Evolutionary conservation across 2,113 vertebrate genomes (phyloP).

Genomic region (Vanacampus margaritifer): DNA sequence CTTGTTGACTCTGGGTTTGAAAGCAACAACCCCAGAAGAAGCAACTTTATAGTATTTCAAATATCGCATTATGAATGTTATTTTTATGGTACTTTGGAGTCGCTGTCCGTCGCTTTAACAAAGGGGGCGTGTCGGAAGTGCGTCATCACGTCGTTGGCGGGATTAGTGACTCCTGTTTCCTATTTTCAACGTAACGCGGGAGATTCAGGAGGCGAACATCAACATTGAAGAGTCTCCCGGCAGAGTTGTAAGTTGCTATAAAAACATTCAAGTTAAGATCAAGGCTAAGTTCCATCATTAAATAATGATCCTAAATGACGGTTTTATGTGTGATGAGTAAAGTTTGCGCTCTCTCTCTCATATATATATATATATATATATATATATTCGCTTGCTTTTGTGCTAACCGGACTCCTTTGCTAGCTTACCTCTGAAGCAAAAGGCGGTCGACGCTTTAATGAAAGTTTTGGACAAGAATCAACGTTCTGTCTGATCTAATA

Average conservation of each 20-base stretch:
- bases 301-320: not conserved
- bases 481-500: not conserved
- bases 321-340: not conserved
- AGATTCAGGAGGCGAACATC: conserved; percentile 27
- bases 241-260: conserved; percentile 13
- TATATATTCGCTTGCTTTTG: not conserved
- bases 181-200: conserved; percentile 65
- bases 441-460: not conserved
- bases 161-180: conserved; percentile 51
- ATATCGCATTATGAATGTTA: not conserved
- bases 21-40: too few relatives aligned
- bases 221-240: not conserved
- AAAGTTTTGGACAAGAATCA: not conserved
- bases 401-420: not conserved
- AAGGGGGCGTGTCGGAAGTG: not conserved
- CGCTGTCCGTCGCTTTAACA: too few relatives aligned
- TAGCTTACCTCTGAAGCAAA: not conserved
- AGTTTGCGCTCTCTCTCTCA: too few relatives aligned
- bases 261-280: not conserved
- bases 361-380: too few relatives aligned
- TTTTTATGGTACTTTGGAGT: too few relatives aligned
- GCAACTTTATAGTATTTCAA: not conserved
- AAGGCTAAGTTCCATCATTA: not conserved
- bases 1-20: too few relatives aligned
- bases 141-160: conserved; percentile 65